Percentiles rank a stretch among this genome's conserved stretches.
Evolutionary conservation across 2,888 invertebrate species (phyloP).

Genomic region (Tillus elongatus): DNA sequence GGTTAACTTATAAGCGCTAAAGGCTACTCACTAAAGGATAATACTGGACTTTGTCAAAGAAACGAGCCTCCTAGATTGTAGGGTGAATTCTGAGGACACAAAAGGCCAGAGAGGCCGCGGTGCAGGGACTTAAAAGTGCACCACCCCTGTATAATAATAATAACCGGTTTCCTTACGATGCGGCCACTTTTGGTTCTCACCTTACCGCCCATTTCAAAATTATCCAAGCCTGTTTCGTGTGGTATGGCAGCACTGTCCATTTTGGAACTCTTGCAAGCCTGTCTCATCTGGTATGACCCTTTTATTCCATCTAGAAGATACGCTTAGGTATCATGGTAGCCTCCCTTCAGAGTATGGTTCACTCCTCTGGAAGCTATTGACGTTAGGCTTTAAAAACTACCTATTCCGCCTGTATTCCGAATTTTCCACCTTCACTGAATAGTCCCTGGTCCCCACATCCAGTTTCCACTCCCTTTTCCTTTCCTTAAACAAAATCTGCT

Average conservation of each 20-base stretch:
- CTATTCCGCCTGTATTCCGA: background rate
- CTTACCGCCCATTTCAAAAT: background rate
- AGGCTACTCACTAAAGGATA: no score
- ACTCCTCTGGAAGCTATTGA: background rate
- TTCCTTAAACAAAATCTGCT: background rate
- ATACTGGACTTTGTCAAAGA: no score
- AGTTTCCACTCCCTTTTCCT: slow-evolving; percentile 2
- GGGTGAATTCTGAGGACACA: no score
- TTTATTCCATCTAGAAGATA: background rate
- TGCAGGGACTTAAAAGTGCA: no score
- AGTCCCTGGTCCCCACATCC: background rate
- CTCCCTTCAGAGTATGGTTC: background rate
- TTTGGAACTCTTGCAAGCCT: no score
- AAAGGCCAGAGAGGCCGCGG: no score
- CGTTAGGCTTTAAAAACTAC: background rate
- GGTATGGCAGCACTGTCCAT: no score
- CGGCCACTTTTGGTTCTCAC: slow-evolving; percentile 1
- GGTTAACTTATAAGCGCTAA: no score
- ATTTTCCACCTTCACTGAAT: background rate
- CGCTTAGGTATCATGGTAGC: background rate
- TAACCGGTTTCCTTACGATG: background rate
- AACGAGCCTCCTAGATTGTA: no score
- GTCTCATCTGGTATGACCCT: background rate
- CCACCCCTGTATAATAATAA: no score
- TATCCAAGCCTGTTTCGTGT: background rate